Evolutionary conservation across 1,140 invertebrate genomes (phyloP).

Genomic region (Sminthurides bifidus): DNA sequence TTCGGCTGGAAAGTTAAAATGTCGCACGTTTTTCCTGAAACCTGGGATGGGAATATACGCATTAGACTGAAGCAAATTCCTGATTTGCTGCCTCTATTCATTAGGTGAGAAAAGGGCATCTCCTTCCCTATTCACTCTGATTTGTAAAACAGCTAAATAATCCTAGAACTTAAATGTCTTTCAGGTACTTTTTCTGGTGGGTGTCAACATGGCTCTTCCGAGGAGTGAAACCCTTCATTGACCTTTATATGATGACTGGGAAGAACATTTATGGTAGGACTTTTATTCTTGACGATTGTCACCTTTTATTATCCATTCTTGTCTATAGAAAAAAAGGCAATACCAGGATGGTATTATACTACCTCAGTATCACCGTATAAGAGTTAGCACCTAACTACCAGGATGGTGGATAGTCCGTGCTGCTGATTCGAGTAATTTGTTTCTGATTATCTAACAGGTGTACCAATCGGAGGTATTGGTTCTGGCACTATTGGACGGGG

Average conservation of each 20-base stretch:
- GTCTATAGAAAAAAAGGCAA: no score
- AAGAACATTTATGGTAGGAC: constrained; percentile 67
- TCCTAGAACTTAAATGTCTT: constrained; percentile 32
- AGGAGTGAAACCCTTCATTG: constrained; percentile 53
- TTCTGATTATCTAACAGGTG: constrained; percentile 47
- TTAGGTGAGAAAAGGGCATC: constrained; percentile 42
- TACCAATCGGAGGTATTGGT: constrained; percentile 82
- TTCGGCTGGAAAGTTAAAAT: constrained; percentile 58
- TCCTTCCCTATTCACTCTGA: constrained; percentile 51
- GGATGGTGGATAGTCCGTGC: no score
- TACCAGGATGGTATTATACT: no score
- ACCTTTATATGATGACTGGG: constrained; percentile 50
- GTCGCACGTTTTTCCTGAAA: constrained; percentile 61
- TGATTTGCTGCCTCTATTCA: constrained; percentile 47
- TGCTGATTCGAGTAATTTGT: no score
- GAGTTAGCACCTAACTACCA: no score
- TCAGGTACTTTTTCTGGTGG: constrained; percentile 56
- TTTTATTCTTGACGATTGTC: no score
- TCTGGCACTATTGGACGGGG: constrained; percentile 78
- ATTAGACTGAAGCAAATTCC: constrained; percentile 53
- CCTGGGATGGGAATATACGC: constrained; percentile 52
- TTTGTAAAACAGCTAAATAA: constrained; percentile 32
- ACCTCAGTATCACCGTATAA: no score
- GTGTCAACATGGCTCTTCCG: constrained; percentile 42
- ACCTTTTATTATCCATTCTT: no score